Conservation (phyloP, 2,797 vertebrate species). For the Cynopterus sphinx region DNA sequence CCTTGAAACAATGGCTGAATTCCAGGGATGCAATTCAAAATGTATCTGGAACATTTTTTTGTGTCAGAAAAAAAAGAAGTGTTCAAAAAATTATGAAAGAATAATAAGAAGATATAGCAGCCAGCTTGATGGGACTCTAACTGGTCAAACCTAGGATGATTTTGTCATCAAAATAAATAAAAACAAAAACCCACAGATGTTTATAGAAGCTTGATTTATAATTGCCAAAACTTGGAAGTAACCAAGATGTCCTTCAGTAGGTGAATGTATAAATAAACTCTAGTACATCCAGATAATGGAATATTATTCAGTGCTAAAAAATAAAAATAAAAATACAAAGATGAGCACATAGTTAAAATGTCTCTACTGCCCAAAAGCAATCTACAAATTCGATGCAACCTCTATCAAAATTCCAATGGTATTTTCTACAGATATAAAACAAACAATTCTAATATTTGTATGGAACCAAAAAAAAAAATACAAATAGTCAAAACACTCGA, state of each 20-base stretch:
- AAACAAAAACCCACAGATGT: neutral
- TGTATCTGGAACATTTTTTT: neutral
- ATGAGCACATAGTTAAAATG: neutral
- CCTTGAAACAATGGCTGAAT: neutral
- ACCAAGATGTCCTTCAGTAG: neutral
- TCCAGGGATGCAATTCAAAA: neutral
- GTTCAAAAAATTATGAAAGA: neutral
- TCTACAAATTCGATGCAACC: neutral
- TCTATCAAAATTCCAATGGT: neutral
- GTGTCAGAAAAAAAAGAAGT: neutral
- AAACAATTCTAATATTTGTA: neutral
- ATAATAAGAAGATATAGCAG: neutral
- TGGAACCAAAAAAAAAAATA: neutral
- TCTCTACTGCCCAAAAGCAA: neutral
- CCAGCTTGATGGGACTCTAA: neutral
- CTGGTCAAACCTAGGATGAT: neutral
- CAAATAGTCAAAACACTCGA: neutral
- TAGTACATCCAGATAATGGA: neutral
- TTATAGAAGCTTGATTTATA: neutral
- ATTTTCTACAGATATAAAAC: neutral
- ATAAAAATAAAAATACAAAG: neutral
- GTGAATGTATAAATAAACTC: neutral
- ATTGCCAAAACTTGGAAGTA: neutral
- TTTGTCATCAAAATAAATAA: constrained; percentile 35
- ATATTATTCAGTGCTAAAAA: neutral